A percentile compares a stretch with the other conserved stretches of the same genome.
These are phyloP conservation scores for Drosophila repletoides DNA, from an alignment of 1,140 invertebrate genomes.

Conservation along the genomic window DNA sequence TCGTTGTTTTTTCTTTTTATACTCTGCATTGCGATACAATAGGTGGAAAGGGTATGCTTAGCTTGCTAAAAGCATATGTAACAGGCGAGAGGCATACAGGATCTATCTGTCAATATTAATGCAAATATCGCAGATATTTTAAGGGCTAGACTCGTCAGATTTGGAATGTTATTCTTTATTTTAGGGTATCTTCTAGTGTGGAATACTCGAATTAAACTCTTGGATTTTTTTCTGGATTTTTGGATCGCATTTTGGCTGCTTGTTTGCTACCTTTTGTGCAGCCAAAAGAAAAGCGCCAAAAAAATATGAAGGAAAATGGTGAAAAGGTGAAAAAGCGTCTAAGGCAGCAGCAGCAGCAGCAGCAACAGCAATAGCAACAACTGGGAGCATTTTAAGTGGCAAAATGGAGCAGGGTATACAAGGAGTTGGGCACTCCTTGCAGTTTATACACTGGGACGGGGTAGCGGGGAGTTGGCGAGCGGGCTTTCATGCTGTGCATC, in stretches of 20 bases:
- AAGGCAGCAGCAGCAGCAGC: conserved; percentile 25
- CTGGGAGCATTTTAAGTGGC: conserved; percentile 57
- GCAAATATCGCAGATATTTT: too few species aligned
- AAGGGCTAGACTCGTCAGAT: too few species aligned
- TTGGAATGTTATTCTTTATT: too few species aligned
- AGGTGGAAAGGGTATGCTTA: too few species aligned
- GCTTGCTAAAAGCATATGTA: too few species aligned
- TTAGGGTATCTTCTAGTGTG: too few species aligned
- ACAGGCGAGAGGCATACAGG: too few species aligned
- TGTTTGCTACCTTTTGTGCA: conserved; percentile 64
- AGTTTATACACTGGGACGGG: too few species aligned
- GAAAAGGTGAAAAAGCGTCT: conserved; percentile 54
- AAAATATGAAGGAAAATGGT: conserved; percentile 6
- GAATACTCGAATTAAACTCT: too few species aligned
- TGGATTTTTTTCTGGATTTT: background rate
- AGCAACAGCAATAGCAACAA: conserved; percentile 23
- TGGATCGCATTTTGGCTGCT: conserved; percentile 34
- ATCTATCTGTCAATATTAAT: too few species aligned
- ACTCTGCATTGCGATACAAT: too few species aligned
- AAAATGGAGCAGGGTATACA: background rate
- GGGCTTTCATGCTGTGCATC: conserved; percentile 38
- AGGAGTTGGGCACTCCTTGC: too few species aligned
- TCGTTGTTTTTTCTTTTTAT: background rate
- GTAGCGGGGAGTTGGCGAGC: background rate
- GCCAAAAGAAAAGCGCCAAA: conserved; percentile 31